Conservation (phyloP, 2,888 invertebrate species). For the Phania funesta region DNA sequence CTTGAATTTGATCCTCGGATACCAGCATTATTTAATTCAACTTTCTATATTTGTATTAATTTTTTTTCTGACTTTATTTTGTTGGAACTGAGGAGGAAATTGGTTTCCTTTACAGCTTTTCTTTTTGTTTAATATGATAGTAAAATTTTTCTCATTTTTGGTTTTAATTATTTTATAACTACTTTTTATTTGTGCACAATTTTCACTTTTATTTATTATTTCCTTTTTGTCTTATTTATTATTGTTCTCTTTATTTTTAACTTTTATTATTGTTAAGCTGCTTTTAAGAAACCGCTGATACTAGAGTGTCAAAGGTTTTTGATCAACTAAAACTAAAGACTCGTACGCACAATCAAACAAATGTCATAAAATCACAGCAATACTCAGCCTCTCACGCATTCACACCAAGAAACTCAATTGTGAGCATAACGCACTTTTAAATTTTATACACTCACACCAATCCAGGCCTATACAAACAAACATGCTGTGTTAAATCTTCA, state of each 20-base stretch:
- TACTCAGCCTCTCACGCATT: slow-evolving; percentile 36
- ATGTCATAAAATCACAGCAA: slow-evolving; percentile 54
- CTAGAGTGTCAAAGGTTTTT: slow-evolving; percentile 79
- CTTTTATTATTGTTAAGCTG: slow-evolving; percentile 23
- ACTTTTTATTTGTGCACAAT: neutral
- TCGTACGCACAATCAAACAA: slow-evolving; percentile 67
- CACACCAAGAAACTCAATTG: slow-evolving; percentile 20
- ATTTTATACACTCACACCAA: neutral
- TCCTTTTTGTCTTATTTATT: too few relatives aligned
- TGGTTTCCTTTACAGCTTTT: neutral
- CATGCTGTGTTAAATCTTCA: neutral
- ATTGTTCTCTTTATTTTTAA: neutral
- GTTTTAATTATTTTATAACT: too few relatives aligned
- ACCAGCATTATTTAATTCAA: slow-evolving; percentile 73
- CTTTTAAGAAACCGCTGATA: slow-evolving; percentile 71
- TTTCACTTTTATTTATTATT: neutral
- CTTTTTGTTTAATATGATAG: neutral
- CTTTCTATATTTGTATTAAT: slow-evolving; percentile 17
- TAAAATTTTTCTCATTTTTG: neutral
- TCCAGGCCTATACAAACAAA: slow-evolving; percentile 2
- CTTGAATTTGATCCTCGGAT: slow-evolving; percentile 79
- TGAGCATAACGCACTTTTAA: slow-evolving; percentile 41
- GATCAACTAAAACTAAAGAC: slow-evolving; percentile 79
- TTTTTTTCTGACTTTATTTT: neutral
- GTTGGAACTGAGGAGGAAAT: too few relatives aligned